Evolutionary conservation across 2,797 vertebrate genomes (phyloP), one percentile per base, ranked within the genome.

Genomic region (Sebastes wilsoni): DNA sequence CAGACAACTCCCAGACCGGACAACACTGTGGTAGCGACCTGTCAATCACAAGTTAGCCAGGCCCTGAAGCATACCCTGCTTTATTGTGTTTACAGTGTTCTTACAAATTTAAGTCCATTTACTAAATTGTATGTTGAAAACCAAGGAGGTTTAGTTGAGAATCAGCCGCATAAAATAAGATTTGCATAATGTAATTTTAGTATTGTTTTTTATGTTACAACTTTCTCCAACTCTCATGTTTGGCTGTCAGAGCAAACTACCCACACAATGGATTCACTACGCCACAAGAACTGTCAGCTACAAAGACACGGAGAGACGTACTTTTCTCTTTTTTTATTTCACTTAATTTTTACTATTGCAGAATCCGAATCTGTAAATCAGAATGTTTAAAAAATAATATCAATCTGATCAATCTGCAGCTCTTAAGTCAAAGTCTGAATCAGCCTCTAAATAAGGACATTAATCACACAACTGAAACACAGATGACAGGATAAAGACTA

Each of bases 401-500:
- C 9, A 27, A 36, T 6, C 46, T 49, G 46, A 68, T 3, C 3
- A 55, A 46, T 66, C 20, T 34, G 5, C 28, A 34, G 55, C 34
- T 78, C 30, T 80, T 62, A 61, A 72, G 74, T 80, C 60, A 81
- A 73, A 38, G 54, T 81, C 79, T 58, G 73, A 38, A 77, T 88
- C 61, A 73, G 25, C 61, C 22, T 81, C 22, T 66, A 78, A 82
- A 81, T 62, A 66, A 79, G 65, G 28, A 73, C 62, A 89, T 90
- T 64, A 72, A 84, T 90, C 69, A 65, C 49, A 54, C 6, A n/a
- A 38, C 55, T 82, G 55, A 73, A 82, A 70, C 62, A 70, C 30
- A 76, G 72, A 72, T 77, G 86, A 87, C 52, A 81, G 75, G 46
- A 82, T 82, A 72, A 81, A 80, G 62, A 83, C 62, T 72, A 59